Base-by-base conservation (phyloP, 2,113 vertebrate species). In the Sardina pilchardus region DNA sequence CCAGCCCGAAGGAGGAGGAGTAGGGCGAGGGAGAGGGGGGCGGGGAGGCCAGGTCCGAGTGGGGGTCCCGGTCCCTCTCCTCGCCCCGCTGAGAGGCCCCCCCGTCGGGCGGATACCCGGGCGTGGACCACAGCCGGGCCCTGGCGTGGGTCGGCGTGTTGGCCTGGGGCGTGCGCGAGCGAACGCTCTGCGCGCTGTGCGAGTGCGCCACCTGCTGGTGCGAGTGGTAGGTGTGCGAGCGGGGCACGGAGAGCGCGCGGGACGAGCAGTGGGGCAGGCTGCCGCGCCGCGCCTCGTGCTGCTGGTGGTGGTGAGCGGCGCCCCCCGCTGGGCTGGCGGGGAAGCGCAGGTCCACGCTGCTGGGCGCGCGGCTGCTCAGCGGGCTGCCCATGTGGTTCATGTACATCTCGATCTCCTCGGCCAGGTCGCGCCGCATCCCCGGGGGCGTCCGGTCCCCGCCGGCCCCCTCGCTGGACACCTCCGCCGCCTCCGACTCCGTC, bases 341-440 rank as follows among this genome's bases (percentile, higher is more conserved):
- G 63, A 12, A 71, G 63, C 63, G 63, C 63, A 71, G 63, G 63
- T 71, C 63, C 9, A 34, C 26, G 63, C n/a, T 71, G 63, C 96
- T 97, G 9, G 96, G 96, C 0, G 97, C 93, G 24, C 96, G 95
- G 88, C 97, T 98, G 39, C 96, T 94, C 92, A 97, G 89, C 6
- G 97, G 98, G 88, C 97, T 99, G 91, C 91, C 97, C 92, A 96
- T 94, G 59, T 96, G 96, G 88, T 97, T 97, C 97, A 97, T 98
- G 91, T 98, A 98, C 94, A 94, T 96, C 85, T 97, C 97, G 45
- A 98, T 99, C 93, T 99, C 98, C 88, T 97, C 96, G 2, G 97
- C 97, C 81, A 99, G 94, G 90, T 99, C 94, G 39, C 96, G 94
- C 36, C 93, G 94, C 63, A 95, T 90, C 8, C 94, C 94, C 0